Base-by-base conservation (phyloP, 2,113 vertebrate genomes). In the Peromyscus maniculatus region DNA sequence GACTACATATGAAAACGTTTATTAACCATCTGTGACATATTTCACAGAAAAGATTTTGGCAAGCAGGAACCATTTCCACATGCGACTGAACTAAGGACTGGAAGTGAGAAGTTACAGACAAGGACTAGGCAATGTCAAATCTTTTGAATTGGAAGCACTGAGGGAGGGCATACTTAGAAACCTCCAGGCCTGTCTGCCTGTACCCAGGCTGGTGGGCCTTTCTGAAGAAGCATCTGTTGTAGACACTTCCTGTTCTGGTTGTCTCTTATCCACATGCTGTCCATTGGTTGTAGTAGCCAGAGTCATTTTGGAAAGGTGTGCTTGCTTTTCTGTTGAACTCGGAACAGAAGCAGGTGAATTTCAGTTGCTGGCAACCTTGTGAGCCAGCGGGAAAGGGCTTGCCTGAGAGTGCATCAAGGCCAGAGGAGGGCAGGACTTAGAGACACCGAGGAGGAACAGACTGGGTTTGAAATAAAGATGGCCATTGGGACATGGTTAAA, bases 11-110 rank as follows among this genome's bases (percentile, higher is more conserved):
- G 84, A 87, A 88, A 75, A 57, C 67, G 43, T 59, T 82, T 93
- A 19, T 84, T 87, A 91, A 57, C 4, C 26, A 88, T 69, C 36
- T 89, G 52, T 91, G 49, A 86, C 36, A 78, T 21, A 39, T 95
- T 97, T 92, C 52, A 69, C 0, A 16, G 46, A 75, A 93, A 92
- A 80, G 22, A 75, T 74, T 90, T 92, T 71, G 36, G 55, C 31
- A 86, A 62, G 43, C 66, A 39, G 52, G 52, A 79, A 33, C 43
- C 5, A 4, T 82, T 62, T 62, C 3, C 11, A n/a, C 24, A 3
- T 39, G 80, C 75, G 16, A 80, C 24, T 64, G 24, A 33, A 26
- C 26, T 75, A 49, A 82, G 64, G n/a, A 39, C 49, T 31, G 72
- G 33, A 78, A 46, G 11, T 71, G 71, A 77, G 59, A 62, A n/a